These are phyloP conservation scores for Drosophila barbarae DNA, from an alignment of 2,888 invertebrate species.

Conservation along the genomic window DNA sequence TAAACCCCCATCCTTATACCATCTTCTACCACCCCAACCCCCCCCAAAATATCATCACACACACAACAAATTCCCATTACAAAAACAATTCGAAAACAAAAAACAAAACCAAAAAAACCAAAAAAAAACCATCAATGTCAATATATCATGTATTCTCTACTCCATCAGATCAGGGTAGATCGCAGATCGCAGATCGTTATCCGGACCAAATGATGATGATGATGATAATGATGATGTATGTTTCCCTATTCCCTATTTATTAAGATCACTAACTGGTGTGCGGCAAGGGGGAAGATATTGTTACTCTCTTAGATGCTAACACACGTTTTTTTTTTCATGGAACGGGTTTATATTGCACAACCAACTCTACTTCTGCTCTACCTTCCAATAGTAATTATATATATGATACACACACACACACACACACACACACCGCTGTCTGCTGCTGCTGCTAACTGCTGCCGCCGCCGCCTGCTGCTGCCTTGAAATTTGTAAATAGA, in stretches of 20 bases:
- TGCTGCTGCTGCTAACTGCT: conserved; percentile 5
- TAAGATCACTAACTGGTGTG: conserved; percentile 35
- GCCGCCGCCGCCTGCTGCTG: conserved; percentile 11
- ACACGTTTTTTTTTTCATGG: conserved; percentile 15
- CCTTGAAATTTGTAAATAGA: conserved; percentile 42
- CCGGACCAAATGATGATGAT: conserved; percentile 24
- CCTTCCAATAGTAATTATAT: conserved; percentile 37
- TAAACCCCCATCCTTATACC: conserved; percentile 2
- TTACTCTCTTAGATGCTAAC: conserved; percentile 26
- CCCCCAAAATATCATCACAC: conserved; percentile 1
- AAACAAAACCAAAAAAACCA: background rate
- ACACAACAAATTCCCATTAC: background rate
- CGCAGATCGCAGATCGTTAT: conserved; percentile 24
- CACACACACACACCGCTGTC: background rate
- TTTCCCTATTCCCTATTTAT: conserved; percentile 19
- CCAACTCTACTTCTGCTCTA: conserved; percentile 9
- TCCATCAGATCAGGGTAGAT: conserved; percentile 35
- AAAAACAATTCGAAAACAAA: background rate
- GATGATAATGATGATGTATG: conserved; percentile 26
- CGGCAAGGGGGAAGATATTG: conserved; percentile 12
- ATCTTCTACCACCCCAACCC: background rate
- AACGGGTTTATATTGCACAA: conserved; percentile 29
- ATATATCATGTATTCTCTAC: conserved; percentile 34
- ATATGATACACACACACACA: background rate
- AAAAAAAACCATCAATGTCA: conserved; percentile 26